A percentile compares a stretch with the other conserved stretches of the same genome.
Evolutionary conservation across 2,888 invertebrate genomes (phyloP).

Genomic region (Trichogramma dendrolimi): DNA sequence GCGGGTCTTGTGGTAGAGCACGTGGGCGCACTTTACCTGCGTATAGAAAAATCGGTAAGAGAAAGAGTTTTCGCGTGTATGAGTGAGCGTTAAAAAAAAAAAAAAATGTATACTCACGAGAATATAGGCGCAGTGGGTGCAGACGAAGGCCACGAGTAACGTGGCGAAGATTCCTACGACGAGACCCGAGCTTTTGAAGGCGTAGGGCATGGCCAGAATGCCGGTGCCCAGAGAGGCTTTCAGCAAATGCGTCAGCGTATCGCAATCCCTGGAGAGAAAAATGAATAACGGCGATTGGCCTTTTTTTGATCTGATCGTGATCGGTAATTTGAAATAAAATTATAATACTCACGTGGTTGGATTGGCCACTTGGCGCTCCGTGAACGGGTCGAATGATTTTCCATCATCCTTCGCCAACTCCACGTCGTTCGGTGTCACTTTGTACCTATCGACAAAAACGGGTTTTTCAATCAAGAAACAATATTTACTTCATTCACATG

Average conservation of each 20-base stretch:
- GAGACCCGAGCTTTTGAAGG: conserved; percentile 84
- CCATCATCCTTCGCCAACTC: conserved; percentile 55
- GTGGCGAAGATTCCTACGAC: conserved; percentile 79
- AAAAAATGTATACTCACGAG: conserved; percentile 59
- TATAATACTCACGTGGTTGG: conserved; percentile 72
- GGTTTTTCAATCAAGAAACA: no score
- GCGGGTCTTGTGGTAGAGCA: conserved; percentile 68
- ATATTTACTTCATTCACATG: no score
- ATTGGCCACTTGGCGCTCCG: conserved; percentile 66
- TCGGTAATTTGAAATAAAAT: neutral
- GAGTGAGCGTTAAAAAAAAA: neutral
- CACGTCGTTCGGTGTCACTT: conserved; percentile 59
- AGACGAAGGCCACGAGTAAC: conserved; percentile 78
- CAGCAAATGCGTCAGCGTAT: conserved; percentile 87
- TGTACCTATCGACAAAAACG: conserved; percentile 55
- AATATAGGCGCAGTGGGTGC: conserved; percentile 92
- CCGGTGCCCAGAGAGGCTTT: conserved; percentile 97
- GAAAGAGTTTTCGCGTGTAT: neutral
- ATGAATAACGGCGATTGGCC: neutral
- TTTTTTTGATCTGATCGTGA: neutral
- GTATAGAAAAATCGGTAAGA: conserved; percentile 33
- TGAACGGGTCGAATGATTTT: conserved; percentile 70
- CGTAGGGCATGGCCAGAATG: conserved; percentile 89
- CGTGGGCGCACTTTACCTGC: conserved; percentile 79
- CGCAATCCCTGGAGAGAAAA: conserved; percentile 68